Percentiles rank a stretch among this genome's conserved stretches.
phyloP scores from a whole-genome alignment of 2,113 vertebrate genomes.

The Petrocephalus zakoni region DNA sequence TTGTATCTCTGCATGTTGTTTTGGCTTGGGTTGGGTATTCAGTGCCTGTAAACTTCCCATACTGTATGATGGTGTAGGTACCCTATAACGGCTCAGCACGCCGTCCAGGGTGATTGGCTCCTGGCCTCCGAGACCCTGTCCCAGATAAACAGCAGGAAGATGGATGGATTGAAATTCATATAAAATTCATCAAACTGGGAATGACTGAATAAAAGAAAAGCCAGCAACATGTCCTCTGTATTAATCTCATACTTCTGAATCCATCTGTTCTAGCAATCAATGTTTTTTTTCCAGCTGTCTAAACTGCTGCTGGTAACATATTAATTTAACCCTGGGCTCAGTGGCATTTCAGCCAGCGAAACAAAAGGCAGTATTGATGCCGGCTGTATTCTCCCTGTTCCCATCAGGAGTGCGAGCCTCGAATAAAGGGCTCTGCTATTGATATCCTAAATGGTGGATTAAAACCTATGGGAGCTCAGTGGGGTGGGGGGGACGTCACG shows the following conservation, averaged over 20 bases:
- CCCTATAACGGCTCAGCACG: not conserved
- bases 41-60: not conserved
- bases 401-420: conserved; percentile 12
- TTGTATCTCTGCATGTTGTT: not conserved
- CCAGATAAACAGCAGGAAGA: not conserved
- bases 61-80: not conserved
- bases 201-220: conserved; percentile 6
- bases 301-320: conserved; percentile 28
- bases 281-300: not conserved
- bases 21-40: not conserved
- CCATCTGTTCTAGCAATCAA: not conserved
- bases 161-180: conserved; percentile 9
- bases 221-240: not conserved
- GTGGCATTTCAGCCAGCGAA: conserved; percentile 7
- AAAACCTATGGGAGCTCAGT: conserved; percentile 12
- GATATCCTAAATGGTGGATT: conserved; percentile 22
- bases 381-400: conserved; percentile 24
- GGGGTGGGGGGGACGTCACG: not conserved
- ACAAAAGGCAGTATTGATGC: conserved; percentile 26
- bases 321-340: conserved; percentile 42
- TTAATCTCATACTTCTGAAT: not conserved
- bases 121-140: not conserved
- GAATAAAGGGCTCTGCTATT: not conserved
- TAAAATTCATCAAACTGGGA: not conserved
- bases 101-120: not conserved